Evolutionary conservation across 2,888 invertebrate species (phyloP).

Genomic region (Euplagia quadripunctaria): DNA sequence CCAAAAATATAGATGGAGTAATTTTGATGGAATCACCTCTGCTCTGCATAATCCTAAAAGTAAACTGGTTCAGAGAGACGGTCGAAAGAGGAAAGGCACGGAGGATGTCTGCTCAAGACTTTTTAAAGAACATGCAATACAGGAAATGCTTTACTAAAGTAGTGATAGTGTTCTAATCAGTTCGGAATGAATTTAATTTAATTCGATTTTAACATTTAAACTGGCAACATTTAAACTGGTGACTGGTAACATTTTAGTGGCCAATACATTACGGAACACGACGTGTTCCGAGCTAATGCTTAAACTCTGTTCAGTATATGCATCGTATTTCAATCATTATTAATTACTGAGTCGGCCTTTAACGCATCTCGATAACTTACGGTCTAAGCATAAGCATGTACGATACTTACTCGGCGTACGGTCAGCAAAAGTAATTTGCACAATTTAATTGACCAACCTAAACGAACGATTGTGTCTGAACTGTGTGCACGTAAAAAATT

Average conservation of each 20-base stretch:
- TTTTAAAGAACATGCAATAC: no score
- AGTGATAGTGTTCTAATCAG: no score
- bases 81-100: no score
- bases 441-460: neutral
- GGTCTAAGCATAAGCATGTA: conserved; percentile 52
- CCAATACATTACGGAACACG: conserved; percentile 37
- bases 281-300: conserved; percentile 48
- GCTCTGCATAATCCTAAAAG: no score
- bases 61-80: no score
- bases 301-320: conserved; percentile 52
- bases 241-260: conserved; percentile 10
- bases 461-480: neutral
- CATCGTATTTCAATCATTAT: conserved; percentile 59
- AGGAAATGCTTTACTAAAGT: no score
- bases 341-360: conserved; percentile 56
- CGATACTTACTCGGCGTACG: conserved; percentile 50
- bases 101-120: no score
- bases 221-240: neutral
- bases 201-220: no score
- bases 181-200: no score
- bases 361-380: conserved; percentile 59
- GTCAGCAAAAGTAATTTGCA: conserved; percentile 44
- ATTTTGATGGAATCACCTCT: no score
- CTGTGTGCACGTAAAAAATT: no score
- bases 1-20: no score